phyloP scores from a whole-genome alignment of 2,797 vertebrate genomes.

The Antrozous pallidus region DNA sequence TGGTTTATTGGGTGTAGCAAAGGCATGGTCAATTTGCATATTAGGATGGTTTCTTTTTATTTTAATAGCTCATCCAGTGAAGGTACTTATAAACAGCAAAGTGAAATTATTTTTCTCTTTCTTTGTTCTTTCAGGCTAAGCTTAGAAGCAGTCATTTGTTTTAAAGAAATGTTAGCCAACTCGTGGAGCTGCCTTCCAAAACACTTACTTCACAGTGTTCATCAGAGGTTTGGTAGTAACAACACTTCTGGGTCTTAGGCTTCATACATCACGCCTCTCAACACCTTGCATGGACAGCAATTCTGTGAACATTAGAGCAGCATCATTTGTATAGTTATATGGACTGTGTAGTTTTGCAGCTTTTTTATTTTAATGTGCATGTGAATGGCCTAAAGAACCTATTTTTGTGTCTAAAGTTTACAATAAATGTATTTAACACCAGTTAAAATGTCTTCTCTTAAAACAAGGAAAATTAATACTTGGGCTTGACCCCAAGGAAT shows the following conservation, averaged over 20 bases:
- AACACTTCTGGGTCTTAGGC: conserved; percentile 92
- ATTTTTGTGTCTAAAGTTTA: conserved; percentile 86
- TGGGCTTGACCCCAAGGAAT: conserved; percentile 4
- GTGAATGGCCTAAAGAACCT: conserved; percentile 87
- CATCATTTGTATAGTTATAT: conserved; percentile 57
- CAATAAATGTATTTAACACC: conserved; percentile 84
- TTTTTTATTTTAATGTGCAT: conserved; percentile 79
- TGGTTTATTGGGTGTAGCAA: no score
- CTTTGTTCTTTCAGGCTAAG: conserved; percentile 86
- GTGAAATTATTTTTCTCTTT: conserved; percentile 40
- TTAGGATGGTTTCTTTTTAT: not conserved
- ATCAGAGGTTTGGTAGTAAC: conserved; percentile 88
- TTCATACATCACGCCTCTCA: not conserved
- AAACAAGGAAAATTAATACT: conserved; percentile 34
- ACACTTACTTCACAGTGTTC: conserved; percentile 91
- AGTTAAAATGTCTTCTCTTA: conserved; percentile 58
- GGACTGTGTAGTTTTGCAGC: conserved; percentile 70
- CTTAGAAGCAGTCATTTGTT: conserved; percentile 89
- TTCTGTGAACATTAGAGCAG: conserved; percentile 1
- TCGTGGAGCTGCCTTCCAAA: conserved; percentile 95
- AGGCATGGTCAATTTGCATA: no score
- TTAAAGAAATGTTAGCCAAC: conserved; percentile 88
- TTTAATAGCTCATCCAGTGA: conserved; percentile 14
- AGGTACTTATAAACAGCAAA: conserved; percentile 44
- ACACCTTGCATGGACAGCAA: conserved; percentile 42